A percentile compares a stretch with the other conserved stretches of the same genome.
Conservation (phyloP, 2,888 invertebrate species). For the Hoplodrina ambigua region DNA sequence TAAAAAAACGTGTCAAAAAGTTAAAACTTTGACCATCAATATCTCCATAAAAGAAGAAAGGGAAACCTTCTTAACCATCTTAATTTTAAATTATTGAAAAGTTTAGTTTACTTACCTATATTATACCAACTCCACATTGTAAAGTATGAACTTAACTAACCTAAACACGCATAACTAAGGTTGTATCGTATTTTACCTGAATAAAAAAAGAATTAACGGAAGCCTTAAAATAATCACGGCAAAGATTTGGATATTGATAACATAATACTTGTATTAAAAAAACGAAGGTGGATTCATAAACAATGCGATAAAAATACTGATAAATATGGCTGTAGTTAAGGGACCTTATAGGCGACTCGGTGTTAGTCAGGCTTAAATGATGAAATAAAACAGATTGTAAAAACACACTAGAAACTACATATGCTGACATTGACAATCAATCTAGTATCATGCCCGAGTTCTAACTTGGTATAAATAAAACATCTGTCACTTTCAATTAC, state of each 20-base stretch:
- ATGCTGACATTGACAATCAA: neutral
- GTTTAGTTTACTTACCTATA: neutral
- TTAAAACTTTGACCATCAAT: too few species aligned
- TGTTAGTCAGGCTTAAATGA: neutral
- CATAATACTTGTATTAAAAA: conserved; percentile 25
- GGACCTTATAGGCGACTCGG: neutral
- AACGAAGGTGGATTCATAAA: conserved; percentile 45
- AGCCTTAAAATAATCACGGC: conserved; percentile 56
- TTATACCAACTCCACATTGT: neutral
- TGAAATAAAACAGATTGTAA: neutral
- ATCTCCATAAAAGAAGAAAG: too few species aligned
- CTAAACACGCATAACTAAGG: conserved; percentile 25
- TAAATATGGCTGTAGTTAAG: conserved; percentile 30
- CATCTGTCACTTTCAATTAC: conserved; percentile 28
- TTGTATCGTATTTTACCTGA: conserved; percentile 36
- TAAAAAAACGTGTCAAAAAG: too few species aligned
- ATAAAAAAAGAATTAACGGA: conserved; percentile 41
- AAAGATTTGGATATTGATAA: conserved; percentile 56
- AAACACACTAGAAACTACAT: too few species aligned
- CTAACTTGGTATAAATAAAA: conserved; percentile 9
- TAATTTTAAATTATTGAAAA: neutral
- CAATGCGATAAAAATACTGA: conserved; percentile 55
- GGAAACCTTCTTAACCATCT: too few species aligned
- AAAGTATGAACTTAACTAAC: neutral
- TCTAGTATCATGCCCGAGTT: neutral